Conservation (phyloP, 2,888 invertebrate genomes). For the Orthonevra nobilis region DNA sequence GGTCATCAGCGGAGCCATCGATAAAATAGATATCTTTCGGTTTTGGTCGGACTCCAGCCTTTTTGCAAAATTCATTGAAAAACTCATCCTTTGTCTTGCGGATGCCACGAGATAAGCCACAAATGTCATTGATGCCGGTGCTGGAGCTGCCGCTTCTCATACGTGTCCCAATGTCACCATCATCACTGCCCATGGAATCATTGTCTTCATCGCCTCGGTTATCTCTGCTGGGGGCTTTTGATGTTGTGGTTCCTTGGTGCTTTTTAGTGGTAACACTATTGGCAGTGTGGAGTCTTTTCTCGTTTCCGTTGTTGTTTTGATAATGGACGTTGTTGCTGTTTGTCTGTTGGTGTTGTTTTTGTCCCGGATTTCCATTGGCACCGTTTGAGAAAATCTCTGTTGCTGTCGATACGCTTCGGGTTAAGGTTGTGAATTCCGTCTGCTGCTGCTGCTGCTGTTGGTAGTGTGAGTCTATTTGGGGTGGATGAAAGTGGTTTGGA, state of each 20-base stretch:
- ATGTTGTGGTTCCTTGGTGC: conserved; percentile 53
- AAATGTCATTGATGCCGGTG: conserved; percentile 72
- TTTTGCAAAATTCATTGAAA: conserved; percentile 79
- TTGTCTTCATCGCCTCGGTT: conserved; percentile 52
- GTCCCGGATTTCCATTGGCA: conserved; percentile 64
- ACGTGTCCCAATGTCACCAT: conserved; percentile 63
- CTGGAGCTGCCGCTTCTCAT: conserved; percentile 41
- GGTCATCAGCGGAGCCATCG: conserved; percentile 68
- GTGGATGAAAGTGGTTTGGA: conserved; percentile 62
- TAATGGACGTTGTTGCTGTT: conserved; percentile 57
- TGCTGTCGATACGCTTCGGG: conserved; percentile 79
- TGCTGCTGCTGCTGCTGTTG: conserved; percentile 56
- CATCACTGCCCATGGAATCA: conserved; percentile 51
- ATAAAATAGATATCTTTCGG: conserved; percentile 80
- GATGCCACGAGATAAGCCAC: conserved; percentile 77
- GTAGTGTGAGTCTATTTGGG: conserved; percentile 70
- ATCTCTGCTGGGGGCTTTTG: conserved; percentile 26
- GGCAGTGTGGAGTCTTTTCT: conserved; percentile 45
- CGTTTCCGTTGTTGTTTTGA: conserved; percentile 46
- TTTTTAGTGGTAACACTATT: conserved; percentile 38
- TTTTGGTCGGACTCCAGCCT: conserved; percentile 77
- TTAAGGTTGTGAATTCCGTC: conserved; percentile 73
- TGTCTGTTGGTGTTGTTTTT: too few relatives aligned
- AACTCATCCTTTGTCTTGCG: conserved; percentile 79
- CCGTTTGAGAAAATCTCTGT: conserved; percentile 77